phyloP scores from a whole-genome alignment of 2,113 vertebrate genomes.

The Nibea albiflora region DNA sequence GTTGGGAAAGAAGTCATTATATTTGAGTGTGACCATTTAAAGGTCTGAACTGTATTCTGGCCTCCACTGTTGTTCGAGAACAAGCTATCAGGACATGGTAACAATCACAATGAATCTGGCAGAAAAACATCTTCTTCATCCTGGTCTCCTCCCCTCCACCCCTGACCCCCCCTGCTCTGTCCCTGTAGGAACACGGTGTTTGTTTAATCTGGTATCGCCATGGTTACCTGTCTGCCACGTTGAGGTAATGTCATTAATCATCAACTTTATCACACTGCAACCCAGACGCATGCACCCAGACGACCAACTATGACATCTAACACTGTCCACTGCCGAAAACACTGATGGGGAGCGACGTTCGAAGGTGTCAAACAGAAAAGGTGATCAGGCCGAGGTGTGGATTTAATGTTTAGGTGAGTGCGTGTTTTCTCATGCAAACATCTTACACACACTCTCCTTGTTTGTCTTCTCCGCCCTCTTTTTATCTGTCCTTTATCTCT shows the following conservation, averaged over 20 bases:
- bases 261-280: slow-evolving; percentile 73
- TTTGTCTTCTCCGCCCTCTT: background rate
- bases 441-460: background rate
- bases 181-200: slow-evolving; percentile 66
- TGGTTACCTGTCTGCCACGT: slow-evolving; percentile 74
- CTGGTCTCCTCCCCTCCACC: background rate
- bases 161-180: background rate
- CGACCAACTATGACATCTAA: slow-evolving; percentile 45
- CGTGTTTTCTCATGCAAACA: slow-evolving; percentile 2
- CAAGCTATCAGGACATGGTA: slow-evolving; percentile 35
- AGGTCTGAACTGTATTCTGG: slow-evolving; percentile 11
- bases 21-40: slow-evolving; percentile 41
- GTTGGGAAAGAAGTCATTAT: slow-evolving; percentile 43
- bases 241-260: slow-evolving; percentile 77
- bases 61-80: slow-evolving; percentile 24
- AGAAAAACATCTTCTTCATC: slow-evolving; percentile 18
- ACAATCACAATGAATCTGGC: slow-evolving; percentile 41
- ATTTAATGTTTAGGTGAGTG: background rate
- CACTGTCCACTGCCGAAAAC: slow-evolving; percentile 15
- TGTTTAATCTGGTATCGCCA: slow-evolving; percentile 74
- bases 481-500: background rate
- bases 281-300: slow-evolving; percentile 32
- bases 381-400: slow-evolving; percentile 13
- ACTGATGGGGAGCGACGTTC: background rate
- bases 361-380: slow-evolving; percentile 1